These are phyloP conservation scores for Drosophila eugracilis DNA, from an alignment of 1,140 invertebrate species.

Conservation along the genomic window DNA sequence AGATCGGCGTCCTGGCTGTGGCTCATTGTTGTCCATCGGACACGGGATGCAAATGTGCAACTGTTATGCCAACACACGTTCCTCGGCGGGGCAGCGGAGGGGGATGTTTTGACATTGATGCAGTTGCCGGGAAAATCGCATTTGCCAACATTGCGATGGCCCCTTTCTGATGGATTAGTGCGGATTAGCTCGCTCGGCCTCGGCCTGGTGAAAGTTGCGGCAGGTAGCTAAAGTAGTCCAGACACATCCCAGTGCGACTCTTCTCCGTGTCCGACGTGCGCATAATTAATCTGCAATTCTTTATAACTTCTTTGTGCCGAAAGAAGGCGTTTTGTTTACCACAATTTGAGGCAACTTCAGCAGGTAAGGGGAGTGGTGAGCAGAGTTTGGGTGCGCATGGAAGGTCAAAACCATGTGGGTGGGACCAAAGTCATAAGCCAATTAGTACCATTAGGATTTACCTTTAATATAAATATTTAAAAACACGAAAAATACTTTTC, in stretches of 20 bases:
- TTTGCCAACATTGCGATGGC: slow-evolving; percentile 68
- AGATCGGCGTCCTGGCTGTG: slow-evolving; percentile 30
- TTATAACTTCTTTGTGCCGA: background rate
- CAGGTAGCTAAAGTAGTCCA: slow-evolving; percentile 50
- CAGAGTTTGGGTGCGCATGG: background rate
- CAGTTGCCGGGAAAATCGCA: slow-evolving; percentile 74
- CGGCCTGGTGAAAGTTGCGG: slow-evolving; percentile 50
- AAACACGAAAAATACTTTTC: no score
- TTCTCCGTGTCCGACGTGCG: background rate
- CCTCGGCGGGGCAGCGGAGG: slow-evolving; percentile 27
- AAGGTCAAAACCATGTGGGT: background rate
- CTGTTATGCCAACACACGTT: slow-evolving; percentile 70
- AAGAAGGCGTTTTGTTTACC: slow-evolving; percentile 28
- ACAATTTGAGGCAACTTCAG: background rate
- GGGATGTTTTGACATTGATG: slow-evolving; percentile 69
- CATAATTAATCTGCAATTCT: slow-evolving; percentile 2
- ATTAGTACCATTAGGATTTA: background rate
- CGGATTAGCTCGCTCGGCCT: slow-evolving; percentile 40
- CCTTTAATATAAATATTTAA: background rate
- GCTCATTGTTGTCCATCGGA: slow-evolving; percentile 33
- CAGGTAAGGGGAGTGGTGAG: background rate
- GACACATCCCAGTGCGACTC: background rate
- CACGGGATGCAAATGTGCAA: slow-evolving; percentile 60
- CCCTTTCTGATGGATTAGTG: slow-evolving; percentile 64
- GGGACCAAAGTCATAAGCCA: background rate